A percentile compares a stretch with the other conserved stretches of the same genome.
Evolutionary conservation across 2,113 vertebrate species (phyloP).

Genomic region (Cyprinus carpio): DNA sequence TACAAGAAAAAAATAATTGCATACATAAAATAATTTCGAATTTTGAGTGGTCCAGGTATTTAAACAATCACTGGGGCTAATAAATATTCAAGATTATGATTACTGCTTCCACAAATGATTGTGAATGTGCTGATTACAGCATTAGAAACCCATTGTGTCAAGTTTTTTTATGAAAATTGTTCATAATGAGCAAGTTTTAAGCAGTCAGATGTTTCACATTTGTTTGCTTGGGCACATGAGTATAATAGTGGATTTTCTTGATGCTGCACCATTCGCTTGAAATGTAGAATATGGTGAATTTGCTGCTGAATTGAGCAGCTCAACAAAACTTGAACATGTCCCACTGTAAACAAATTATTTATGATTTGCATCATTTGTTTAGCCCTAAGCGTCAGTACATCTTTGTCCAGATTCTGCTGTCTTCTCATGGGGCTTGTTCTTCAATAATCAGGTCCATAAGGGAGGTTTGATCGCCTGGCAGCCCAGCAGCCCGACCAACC

Average conservation of each 20-base stretch:
- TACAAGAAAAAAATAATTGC: neutral
- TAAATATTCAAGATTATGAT: slow-evolving; percentile 2
- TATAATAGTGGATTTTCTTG: neutral
- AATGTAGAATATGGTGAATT: neutral
- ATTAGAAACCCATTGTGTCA: neutral
- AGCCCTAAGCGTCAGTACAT: neutral
- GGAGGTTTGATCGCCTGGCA: slow-evolving; percentile 55
- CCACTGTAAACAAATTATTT: too few relatives aligned
- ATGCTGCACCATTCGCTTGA: neutral
- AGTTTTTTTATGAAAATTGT: neutral
- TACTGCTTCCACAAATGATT: neutral
- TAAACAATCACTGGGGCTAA: neutral
- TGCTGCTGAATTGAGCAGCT: too few relatives aligned
- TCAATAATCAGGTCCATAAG: slow-evolving; percentile 44
- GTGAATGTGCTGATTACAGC: neutral
- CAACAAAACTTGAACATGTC: neutral
- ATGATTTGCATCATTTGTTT: too few relatives aligned
- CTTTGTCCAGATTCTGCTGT: neutral
- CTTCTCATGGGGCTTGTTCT: neutral
- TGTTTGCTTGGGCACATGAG: neutral
- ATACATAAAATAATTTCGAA: too few relatives aligned
- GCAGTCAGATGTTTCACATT: neutral
- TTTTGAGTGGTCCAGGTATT: neutral
- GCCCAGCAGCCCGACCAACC: slow-evolving; percentile 40
- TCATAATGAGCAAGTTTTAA: neutral